These are phyloP conservation scores for Ailurus styani DNA, from an alignment of 2,113 vertebrate genomes.

Conservation along the genomic window DNA sequence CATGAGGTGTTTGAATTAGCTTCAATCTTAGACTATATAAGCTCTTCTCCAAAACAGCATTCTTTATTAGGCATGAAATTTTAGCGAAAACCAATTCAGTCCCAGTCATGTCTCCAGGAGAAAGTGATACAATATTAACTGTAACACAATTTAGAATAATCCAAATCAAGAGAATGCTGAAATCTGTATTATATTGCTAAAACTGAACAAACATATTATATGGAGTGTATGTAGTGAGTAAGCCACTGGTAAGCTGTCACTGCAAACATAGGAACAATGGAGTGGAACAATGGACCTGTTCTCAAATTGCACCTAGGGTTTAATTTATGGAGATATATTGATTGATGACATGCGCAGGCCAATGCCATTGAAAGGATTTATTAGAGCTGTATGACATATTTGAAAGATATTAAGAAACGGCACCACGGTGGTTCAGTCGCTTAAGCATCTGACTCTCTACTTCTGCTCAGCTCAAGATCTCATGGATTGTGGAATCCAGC, in stretches of 20 bases:
- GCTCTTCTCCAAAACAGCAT: not conserved
- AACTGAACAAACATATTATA: not conserved
- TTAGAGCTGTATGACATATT: not conserved
- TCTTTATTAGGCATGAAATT: not conserved
- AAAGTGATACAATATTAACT: not conserved
- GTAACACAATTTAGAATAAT: not conserved
- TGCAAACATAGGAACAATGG: not conserved
- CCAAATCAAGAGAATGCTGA: not conserved
- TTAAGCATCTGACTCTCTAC: not conserved
- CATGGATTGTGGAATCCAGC: not conserved
- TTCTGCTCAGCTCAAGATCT: not conserved
- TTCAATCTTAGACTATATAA: not conserved
- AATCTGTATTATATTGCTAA: not conserved
- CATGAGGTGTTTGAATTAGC: not conserved
- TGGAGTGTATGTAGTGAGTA: not conserved
- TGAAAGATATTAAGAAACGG: not conserved
- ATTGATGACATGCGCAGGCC: not conserved
- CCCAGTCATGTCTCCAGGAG: not conserved
- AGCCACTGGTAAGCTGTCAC: not conserved
- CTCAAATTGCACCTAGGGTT: not conserved
- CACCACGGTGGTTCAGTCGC: not conserved
- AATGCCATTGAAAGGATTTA: not conserved
- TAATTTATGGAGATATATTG: not conserved
- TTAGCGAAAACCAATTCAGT: not conserved
- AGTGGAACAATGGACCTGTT: not conserved